Percentiles rank a stretch among this genome's conserved stretches.
These are phyloP conservation scores for Fragum fragum DNA, from an alignment of 2,888 invertebrate genomes.

Conservation along the genomic window DNA sequence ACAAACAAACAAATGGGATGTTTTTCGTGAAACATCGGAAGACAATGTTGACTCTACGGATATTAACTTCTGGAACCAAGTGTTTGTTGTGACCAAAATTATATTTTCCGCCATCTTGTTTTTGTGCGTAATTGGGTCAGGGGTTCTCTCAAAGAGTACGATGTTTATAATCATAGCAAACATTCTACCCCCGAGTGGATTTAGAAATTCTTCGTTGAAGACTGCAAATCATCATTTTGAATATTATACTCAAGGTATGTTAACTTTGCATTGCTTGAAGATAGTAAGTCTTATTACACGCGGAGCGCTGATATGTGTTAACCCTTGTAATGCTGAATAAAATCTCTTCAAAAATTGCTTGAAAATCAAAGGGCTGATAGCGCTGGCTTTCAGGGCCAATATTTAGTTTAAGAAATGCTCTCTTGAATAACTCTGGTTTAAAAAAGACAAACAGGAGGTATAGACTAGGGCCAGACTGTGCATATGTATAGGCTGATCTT, in stretches of 20 bases:
- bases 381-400: too few relatives aligned
- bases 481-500: too few relatives aligned
- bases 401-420: too few relatives aligned
- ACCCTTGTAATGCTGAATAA: too few relatives aligned
- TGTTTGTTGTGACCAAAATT: conserved; percentile 70
- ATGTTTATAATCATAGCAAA: conserved; percentile 68
- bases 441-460: too few relatives aligned
- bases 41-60: conserved; percentile 67
- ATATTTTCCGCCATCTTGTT: conserved; percentile 67
- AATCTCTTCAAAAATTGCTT: too few relatives aligned
- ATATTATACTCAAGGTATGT: conserved; percentile 48
- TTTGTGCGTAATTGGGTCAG: conserved; percentile 65
- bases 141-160: conserved; percentile 70
- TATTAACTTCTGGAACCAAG: conserved; percentile 69
- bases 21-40: conserved; percentile 65
- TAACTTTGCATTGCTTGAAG: too few relatives aligned
- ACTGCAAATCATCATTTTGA: conserved; percentile 48
- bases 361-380: too few relatives aligned
- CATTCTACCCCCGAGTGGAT: conserved; percentile 61
- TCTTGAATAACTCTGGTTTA: too few relatives aligned
- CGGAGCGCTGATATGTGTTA: too few relatives aligned
- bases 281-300: too few relatives aligned
- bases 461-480: too few relatives aligned
- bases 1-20: conserved; percentile 61
- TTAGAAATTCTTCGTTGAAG: conserved; percentile 49